Base-by-base conservation (phyloP, 2,113 vertebrate species). In the Irena cyanogastra region DNA sequence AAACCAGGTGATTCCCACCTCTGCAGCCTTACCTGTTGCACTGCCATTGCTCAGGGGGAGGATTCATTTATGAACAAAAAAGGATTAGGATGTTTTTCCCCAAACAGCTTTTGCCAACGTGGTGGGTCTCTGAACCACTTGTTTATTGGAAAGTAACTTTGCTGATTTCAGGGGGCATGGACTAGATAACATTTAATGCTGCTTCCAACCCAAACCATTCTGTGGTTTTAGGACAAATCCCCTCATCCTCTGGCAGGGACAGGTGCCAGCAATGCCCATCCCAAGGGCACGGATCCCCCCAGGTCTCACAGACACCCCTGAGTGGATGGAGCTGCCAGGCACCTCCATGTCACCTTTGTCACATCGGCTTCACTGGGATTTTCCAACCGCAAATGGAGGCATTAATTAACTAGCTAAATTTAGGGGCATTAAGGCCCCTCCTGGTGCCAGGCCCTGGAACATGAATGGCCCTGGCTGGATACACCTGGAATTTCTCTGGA, bases 261-360 rank as follows among this genome's bases (percentile, higher is more conserved):
- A 47, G 20, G 44, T 11, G 8, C 2, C 50, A 20, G 14, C 1
- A 0, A 13, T 22, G 41, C 14, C 52, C 1, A 0, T 28, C n/a
- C 21, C 33, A 45, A 18, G 20, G 47, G 11, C 18, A 24, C 44
- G 18, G 53, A 23, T 10, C 5, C 4, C 27, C 21, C 6, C 39
- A 12, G 19, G 6, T 30, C 33, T 50, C 27, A 17, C 1, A 44
- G 13, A 33, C 10, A 9, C 9, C 7, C 3, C 47, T 9, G 39
- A 4, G 30, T 2, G 20, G 7, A 7, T 2, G 7, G 42, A 61
- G 16, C 11, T 27, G 16, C 26, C 3, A 7, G 16, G 15, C 13
- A 10, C 11, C 24, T n/a, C 49, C 9, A 0, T 3, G 8, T 5
- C 27, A 0, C 0, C 13, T 50, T 3, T 10, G 17, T 19, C 45